Percentiles rank a stretch among this genome's conserved stretches.
These are phyloP conservation scores for Musca vetustissima DNA, from an alignment of 1,140 invertebrate species.

Conservation along the genomic window DNA sequence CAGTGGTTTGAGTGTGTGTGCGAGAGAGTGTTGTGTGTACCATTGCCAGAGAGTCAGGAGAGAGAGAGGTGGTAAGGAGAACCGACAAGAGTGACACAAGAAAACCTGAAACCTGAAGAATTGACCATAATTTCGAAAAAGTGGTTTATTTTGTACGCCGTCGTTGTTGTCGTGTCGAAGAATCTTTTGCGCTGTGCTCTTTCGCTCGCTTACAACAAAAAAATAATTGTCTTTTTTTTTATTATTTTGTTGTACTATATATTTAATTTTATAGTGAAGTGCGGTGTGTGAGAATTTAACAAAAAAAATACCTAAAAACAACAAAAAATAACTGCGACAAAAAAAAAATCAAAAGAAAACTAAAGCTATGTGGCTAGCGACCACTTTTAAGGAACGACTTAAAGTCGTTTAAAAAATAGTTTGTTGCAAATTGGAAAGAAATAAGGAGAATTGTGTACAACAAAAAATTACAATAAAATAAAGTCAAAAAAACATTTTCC, in stretches of 20 bases:
- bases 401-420: constrained; percentile 15
- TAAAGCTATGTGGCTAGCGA: constrained; percentile 15
- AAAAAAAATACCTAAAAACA: not conserved
- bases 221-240: too few relatives aligned
- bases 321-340: not conserved
- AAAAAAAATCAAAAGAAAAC: constrained; percentile 9
- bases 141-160: not conserved
- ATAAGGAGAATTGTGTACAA: too few relatives aligned
- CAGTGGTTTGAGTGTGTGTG: too few relatives aligned
- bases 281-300: constrained; percentile 7
- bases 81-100: not conserved
- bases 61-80: not conserved
- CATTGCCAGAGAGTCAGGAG: not conserved
- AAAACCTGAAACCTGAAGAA: constrained; percentile 18
- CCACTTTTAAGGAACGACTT: constrained; percentile 22
- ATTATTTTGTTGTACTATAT: too few relatives aligned
- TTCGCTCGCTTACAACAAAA: too few relatives aligned
- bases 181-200: constrained; percentile 9
- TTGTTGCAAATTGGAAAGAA: not conserved
- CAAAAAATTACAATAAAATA: too few relatives aligned
- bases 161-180: constrained; percentile 2
- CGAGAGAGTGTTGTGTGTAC: too few relatives aligned
- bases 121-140: constrained; percentile 9
- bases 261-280: too few relatives aligned
- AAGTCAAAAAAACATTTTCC: not conserved